Percentiles rank a stretch among this genome's conserved stretches.
Conservation (phyloP, 2,888 invertebrate species). For the Strigamia crassipes region DNA sequence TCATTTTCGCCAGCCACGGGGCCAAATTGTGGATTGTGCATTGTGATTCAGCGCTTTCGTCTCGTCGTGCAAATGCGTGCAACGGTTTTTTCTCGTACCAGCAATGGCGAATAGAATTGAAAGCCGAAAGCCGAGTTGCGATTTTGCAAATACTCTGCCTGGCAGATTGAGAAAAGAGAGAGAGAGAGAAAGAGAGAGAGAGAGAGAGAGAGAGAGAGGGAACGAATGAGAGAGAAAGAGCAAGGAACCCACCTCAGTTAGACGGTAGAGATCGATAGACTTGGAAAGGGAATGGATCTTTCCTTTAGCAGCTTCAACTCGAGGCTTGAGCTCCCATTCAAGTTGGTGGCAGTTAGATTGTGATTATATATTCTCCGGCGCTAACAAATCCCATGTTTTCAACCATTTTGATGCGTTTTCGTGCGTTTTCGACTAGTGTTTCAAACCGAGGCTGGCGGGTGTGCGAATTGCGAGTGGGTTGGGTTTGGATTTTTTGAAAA, state of each 20-base stretch:
- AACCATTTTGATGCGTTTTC: neutral
- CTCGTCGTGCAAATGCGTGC: neutral
- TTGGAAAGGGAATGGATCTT: conserved; percentile 43
- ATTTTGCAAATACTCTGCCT: neutral
- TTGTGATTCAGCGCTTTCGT: neutral
- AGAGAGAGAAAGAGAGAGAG: conserved; percentile 41
- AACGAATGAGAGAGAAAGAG: conserved; percentile 48
- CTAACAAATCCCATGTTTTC: conserved; percentile 14
- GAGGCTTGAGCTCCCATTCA: conserved; percentile 34
- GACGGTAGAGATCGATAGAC: conserved; percentile 40
- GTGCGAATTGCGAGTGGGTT: no score
- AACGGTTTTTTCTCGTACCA: neutral
- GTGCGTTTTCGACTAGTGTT: no score
- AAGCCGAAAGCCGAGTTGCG: conserved; percentile 27
- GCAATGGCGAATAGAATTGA: conserved; percentile 1
- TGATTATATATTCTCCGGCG: conserved; percentile 18
- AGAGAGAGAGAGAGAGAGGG: conserved; percentile 42
- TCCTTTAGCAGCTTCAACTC: conserved; percentile 42
- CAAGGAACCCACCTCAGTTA: conserved; percentile 44
- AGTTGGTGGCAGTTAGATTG: conserved; percentile 38
- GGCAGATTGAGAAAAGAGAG: conserved; percentile 29
- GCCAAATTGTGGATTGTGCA: neutral
- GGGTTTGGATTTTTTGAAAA: no score
- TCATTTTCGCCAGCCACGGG: neutral
- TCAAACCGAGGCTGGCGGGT: no score